A percentile compares a stretch with the other conserved stretches of the same genome.
phyloP scores from a whole-genome alignment of 2,113 vertebrate genomes.

The Pelmatolapia mariae region DNA sequence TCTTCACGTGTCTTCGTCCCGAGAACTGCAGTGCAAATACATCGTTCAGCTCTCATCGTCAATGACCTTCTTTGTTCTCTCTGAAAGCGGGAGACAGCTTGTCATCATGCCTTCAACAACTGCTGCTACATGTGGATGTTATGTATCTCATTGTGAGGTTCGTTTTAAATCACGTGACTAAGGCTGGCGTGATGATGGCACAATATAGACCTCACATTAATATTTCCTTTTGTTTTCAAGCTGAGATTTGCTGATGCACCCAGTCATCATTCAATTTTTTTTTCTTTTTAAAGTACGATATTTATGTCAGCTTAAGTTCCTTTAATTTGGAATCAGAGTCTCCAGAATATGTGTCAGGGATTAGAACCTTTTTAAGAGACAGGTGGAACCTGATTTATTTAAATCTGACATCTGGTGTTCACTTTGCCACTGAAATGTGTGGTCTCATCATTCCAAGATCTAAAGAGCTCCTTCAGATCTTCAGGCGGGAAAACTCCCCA shows the following conservation, averaged over 20 bases:
- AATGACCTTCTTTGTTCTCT: conserved; percentile 13
- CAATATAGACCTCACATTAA: background rate
- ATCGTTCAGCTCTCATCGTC: conserved; percentile 6
- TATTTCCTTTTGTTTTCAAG: background rate
- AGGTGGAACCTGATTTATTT: background rate
- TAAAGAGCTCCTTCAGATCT: background rate
- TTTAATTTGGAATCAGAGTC: background rate
- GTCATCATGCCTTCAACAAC: conserved; percentile 30
- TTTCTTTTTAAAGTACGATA: background rate
- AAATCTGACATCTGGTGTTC: background rate
- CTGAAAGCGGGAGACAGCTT: conserved; percentile 40
- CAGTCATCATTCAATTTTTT: background rate
- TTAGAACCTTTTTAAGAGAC: background rate
- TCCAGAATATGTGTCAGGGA: background rate
- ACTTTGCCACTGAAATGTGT: background rate
- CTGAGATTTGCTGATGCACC: background rate
- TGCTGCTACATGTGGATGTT: conserved; percentile 10
- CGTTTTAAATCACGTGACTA: background rate
- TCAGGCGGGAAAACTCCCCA: fast-evolving
- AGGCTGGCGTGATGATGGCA: background rate
- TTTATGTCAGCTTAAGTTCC: background rate
- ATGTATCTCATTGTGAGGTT: conserved; percentile 2
- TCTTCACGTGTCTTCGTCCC: background rate
- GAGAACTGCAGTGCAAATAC: background rate
- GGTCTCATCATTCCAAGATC: background rate